Conservation (phyloP, 2,797 vertebrate genomes). For the Melanotaenia pygmaea region DNA sequence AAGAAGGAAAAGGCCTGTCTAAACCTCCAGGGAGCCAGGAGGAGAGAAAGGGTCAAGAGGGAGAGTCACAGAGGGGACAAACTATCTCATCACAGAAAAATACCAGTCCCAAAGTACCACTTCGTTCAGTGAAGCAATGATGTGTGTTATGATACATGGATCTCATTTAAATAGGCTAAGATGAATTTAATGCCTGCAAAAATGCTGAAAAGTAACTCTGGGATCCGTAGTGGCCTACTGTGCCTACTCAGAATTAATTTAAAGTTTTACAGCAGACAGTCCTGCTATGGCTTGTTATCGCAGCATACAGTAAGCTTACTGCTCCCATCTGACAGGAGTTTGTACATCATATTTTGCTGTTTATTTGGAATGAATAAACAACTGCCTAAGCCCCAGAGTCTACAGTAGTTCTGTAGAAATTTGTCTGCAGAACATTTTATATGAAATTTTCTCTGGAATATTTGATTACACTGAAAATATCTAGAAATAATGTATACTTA, state of each 20-base stretch:
- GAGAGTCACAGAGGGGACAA: slow-evolving; percentile 55
- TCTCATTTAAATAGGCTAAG: background rate
- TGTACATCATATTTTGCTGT: slow-evolving; percentile 8
- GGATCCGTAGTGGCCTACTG: background rate
- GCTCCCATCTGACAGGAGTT: background rate
- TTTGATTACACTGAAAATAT: slow-evolving; percentile 1
- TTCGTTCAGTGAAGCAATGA: background rate
- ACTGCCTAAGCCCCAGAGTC: background rate
- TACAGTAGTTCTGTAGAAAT: background rate
- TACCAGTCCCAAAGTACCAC: slow-evolving; percentile 4
- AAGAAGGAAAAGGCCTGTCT: slow-evolving; percentile 45
- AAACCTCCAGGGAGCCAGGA: slow-evolving; percentile 58
- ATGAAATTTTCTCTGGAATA: background rate
- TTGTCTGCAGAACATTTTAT: background rate
- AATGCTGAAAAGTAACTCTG: background rate
- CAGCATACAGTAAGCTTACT: background rate
- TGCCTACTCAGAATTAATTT: background rate
- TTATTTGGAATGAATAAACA: background rate
- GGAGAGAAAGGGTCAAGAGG: slow-evolving; percentile 62
- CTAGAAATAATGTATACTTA: background rate
- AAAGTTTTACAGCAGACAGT: background rate
- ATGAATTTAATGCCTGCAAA: slow-evolving; percentile 10
- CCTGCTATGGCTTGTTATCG: background rate
- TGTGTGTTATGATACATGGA: slow-evolving; percentile 2
- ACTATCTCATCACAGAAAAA: slow-evolving; percentile 67